Conservation (phyloP, 2,113 vertebrate genomes). For the Ellobius talpinus region DNA sequence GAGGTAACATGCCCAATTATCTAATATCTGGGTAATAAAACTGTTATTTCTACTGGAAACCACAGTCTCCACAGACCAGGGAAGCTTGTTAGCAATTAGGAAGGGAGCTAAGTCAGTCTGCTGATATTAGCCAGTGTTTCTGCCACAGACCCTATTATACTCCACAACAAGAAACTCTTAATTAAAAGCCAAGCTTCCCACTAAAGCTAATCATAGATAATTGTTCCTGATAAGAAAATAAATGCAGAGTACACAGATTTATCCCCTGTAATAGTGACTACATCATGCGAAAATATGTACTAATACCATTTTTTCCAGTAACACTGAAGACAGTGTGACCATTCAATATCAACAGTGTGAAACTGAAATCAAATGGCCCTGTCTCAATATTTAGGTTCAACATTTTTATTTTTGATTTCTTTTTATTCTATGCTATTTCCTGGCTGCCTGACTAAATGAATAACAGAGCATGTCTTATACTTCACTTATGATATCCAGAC, state of each 20-base stretch:
- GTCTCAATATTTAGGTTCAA: neutral
- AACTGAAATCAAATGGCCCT: neutral
- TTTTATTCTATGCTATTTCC: neutral
- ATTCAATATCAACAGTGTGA: neutral
- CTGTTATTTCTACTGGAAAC: neutral
- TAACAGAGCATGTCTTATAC: neutral
- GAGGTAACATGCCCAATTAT: neutral
- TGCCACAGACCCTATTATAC: neutral
- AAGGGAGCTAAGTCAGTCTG: neutral
- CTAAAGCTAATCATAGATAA: neutral
- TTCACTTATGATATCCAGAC: neutral
- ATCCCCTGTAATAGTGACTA: neutral
- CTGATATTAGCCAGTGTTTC: neutral
- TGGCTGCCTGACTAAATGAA: neutral
- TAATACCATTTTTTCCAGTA: constrained; percentile 6
- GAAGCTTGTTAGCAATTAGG: neutral
- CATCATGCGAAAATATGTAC: neutral
- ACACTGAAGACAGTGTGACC: neutral
- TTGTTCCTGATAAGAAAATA: constrained; percentile 25
- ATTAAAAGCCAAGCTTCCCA: constrained; percentile 75
- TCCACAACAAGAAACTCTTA: neutral
- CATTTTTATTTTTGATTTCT: neutral
- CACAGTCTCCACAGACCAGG: neutral
- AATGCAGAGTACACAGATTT: neutral
- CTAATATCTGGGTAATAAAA: neutral